Base-by-base conservation (phyloP, 2,113 vertebrate genomes). In the Elanoides forficatus region DNA sequence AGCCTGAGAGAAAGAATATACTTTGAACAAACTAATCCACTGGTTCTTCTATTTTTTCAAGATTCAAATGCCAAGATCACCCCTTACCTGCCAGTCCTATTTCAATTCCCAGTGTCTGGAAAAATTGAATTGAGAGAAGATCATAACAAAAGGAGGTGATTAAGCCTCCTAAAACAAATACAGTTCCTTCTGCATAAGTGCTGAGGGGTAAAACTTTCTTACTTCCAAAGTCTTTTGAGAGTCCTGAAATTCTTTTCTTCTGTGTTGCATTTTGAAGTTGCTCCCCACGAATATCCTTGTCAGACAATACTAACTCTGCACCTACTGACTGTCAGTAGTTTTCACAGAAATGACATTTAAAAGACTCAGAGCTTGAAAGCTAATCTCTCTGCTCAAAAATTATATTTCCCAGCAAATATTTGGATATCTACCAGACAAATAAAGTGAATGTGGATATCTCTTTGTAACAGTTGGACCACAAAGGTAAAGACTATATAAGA, bases 271-370 rank as follows among this genome's bases (percentile, higher is more conserved):
- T 97, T 97, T 97, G 96, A 97, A 96, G 96, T 93, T 89, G 67
- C 63, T 95, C 87, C 86, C 91, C 86, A 74, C 3, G 72, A 97
- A 96, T 88, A 95, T 93, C 58, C 86, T 95, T 97, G 97, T 96
- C 96, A 97, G 88, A 93, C 95, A 95, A 96, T 68, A 84, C 93
- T 86, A 95, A 96, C 93, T 97, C 88, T 95, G 92, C 62, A 88
- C 87, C 91, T 93, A 96, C 90, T 84, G 95, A 88, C 93, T 97
- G 96, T 94, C 97, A 97, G 89, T 50, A 81, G 52, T 91, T 88
- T 93, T 95, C 93, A 93, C 81, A 87, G 60, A 90, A 73, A 67
- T 95, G 92, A 96, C 96, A 95, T 97, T 96, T 96, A 89, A 95
- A 95, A 96, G 96, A 80, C 53, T 94, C 42, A 15, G 58, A 63